Conservation (phyloP, 2,888 invertebrate genomes). For the Atethmia centrago region DNA sequence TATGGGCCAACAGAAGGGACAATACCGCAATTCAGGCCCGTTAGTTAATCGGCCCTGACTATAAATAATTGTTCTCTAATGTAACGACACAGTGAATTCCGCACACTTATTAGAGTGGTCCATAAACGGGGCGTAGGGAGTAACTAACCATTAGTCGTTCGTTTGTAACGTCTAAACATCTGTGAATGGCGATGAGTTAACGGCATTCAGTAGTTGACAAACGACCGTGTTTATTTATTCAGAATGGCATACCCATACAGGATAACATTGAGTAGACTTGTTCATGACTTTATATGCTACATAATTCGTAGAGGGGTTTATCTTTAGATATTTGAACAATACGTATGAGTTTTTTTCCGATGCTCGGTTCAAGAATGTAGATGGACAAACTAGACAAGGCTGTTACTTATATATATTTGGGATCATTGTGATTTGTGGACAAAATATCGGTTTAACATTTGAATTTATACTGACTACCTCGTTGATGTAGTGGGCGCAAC, state of each 20-base stretch:
- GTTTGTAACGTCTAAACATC: slow-evolving; percentile 5
- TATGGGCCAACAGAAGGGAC: not conserved
- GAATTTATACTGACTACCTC: not conserved
- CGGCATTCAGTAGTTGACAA: slow-evolving; percentile 7
- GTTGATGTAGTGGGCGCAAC: not conserved
- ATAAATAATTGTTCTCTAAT: not conserved
- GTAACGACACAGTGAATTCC: too few species aligned
- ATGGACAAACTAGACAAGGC: not conserved
- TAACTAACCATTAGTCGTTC: not conserved
- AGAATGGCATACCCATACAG: slow-evolving; percentile 14
- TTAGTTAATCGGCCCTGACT: not conserved
- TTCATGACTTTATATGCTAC: slow-evolving; percentile 6
- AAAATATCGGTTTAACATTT: not conserved
- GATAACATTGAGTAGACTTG: slow-evolving; percentile 37
- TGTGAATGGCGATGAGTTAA: slow-evolving; percentile 11
- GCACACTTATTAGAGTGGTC: not conserved
- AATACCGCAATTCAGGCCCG: not conserved
- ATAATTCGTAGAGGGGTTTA: slow-evolving; percentile 19
- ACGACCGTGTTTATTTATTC: slow-evolving; percentile 40
- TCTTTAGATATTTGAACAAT: slow-evolving; percentile 14
- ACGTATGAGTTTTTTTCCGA: not conserved
- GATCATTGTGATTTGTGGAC: not conserved
- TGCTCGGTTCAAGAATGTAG: not conserved
- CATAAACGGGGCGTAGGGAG: not conserved
- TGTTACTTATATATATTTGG: not conserved